These are phyloP conservation scores for Arctocebus calabarensis DNA, from an alignment of 2,797 vertebrate species.

Conservation along the genomic window DNA sequence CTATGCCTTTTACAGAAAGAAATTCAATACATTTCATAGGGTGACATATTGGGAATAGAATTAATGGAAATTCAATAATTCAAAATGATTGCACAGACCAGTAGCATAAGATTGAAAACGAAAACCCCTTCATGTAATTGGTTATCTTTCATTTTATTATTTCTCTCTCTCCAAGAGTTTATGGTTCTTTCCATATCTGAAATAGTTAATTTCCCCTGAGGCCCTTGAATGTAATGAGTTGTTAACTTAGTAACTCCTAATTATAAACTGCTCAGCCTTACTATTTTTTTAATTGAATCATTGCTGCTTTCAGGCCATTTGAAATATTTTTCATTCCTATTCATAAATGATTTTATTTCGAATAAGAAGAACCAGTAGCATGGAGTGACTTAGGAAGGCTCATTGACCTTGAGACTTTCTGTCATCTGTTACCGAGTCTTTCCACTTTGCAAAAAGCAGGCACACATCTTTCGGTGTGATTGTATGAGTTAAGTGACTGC, in stretches of 20 bases:
- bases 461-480: neutral
- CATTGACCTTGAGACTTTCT: neutral
- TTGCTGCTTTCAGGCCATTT: slow-evolving; percentile 25
- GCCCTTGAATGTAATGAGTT: slow-evolving; percentile 51
- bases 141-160: slow-evolving; percentile 65
- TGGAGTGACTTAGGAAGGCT: neutral
- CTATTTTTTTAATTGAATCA: slow-evolving; percentile 44
- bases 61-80: slow-evolving; percentile 32
- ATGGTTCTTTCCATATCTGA: slow-evolving; percentile 55
- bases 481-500: neutral
- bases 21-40: neutral
- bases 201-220: slow-evolving; percentile 64
- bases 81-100: slow-evolving; percentile 17
- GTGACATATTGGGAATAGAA: slow-evolving; percentile 28
- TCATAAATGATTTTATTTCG: slow-evolving; percentile 11
- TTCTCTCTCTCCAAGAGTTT: slow-evolving; percentile 58
- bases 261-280: slow-evolving; percentile 66
- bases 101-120: neutral
- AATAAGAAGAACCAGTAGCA: neutral
- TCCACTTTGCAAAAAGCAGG: neutral
- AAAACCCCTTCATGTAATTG: slow-evolving; percentile 49
- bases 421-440: neutral
- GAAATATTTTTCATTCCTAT: slow-evolving; percentile 46
- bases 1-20: slow-evolving; percentile 2
- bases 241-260: slow-evolving; percentile 64